Evolutionary conservation across 2,797 vertebrate genomes (phyloP).

Genomic region (Arrhamphus sclerolepis): DNA sequence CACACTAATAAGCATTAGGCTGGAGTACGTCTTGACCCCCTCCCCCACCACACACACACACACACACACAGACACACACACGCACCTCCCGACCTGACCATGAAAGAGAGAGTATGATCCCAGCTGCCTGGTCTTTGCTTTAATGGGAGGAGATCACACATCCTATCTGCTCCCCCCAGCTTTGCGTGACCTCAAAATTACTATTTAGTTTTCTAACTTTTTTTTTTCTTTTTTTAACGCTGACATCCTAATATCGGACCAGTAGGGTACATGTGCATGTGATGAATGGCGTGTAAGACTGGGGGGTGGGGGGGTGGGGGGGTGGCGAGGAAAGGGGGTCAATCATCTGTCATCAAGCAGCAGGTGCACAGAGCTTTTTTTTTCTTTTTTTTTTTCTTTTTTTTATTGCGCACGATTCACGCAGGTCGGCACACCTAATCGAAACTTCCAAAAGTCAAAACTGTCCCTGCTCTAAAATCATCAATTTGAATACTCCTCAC

Average conservation of each 20-base stretch:
- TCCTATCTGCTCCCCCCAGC: no score
- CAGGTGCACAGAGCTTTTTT: conserved; percentile 61
- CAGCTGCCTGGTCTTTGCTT: conserved; percentile 73
- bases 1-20: conserved; percentile 81
- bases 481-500: no score
- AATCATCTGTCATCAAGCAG: conserved; percentile 53
- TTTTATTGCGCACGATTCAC: conserved; percentile 34
- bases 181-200: conserved; percentile 80
- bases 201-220: conserved; percentile 82
- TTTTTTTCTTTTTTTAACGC: conserved; percentile 82
- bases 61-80: conserved; percentile 60
- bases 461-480: no score
- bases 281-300: conserved; percentile 8
- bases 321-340: conserved; percentile 11
- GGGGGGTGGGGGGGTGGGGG: not conserved
- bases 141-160: no score
- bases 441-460: no score
- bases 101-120: conserved; percentile 79
- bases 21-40: conserved; percentile 65
- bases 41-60: conserved; percentile 58
- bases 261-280: conserved; percentile 14
- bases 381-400: no score
- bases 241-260: conserved; percentile 64
- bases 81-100: conserved; percentile 39
- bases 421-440: not conserved